These are phyloP conservation scores for Megalopta genalis DNA, from an alignment of 1,140 invertebrate species.

Conservation along the genomic window DNA sequence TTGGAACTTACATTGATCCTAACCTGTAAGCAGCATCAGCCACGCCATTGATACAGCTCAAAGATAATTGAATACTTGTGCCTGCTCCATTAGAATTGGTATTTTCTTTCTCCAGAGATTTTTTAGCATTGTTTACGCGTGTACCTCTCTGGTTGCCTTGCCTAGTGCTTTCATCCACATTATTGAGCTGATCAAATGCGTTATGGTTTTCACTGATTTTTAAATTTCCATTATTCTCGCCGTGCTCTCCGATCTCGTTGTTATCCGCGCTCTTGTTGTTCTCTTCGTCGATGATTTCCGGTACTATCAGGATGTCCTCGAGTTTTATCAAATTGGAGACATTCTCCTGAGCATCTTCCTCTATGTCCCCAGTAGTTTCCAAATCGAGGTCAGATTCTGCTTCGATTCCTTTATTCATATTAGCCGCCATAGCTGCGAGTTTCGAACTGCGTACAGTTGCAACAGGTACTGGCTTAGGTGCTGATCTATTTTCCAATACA, in stretches of 20 bases:
- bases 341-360: slow-evolving; percentile 55
- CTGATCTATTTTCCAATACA: slow-evolving; percentile 45
- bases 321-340: slow-evolving; percentile 62
- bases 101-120: neutral
- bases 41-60: slow-evolving; percentile 72
- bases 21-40: slow-evolving; percentile 72
- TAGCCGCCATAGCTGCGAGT: slow-evolving; percentile 76
- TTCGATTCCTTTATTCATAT: slow-evolving; percentile 67
- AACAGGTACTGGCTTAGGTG: slow-evolving; percentile 68
- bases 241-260: neutral
- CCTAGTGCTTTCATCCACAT: neutral
- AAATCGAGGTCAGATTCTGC: slow-evolving; percentile 56
- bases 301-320: slow-evolving; percentile 68
- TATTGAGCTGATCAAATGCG: slow-evolving; percentile 17
- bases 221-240: neutral
- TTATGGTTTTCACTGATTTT: neutral
- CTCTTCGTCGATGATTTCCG: slow-evolving; percentile 50
- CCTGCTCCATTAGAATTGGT: slow-evolving; percentile 22
- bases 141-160: neutral
- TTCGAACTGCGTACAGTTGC: slow-evolving; percentile 75
- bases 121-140: neutral
- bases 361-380: slow-evolving; percentile 30
- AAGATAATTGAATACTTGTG: slow-evolving; percentile 67
- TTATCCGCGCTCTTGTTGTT: neutral
- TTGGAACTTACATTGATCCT: slow-evolving; percentile 76